Percentiles rank a stretch among this genome's conserved stretches.
Evolutionary conservation across 2,113 vertebrate species (phyloP).

Genomic region (Stigmatopora argus): DNA sequence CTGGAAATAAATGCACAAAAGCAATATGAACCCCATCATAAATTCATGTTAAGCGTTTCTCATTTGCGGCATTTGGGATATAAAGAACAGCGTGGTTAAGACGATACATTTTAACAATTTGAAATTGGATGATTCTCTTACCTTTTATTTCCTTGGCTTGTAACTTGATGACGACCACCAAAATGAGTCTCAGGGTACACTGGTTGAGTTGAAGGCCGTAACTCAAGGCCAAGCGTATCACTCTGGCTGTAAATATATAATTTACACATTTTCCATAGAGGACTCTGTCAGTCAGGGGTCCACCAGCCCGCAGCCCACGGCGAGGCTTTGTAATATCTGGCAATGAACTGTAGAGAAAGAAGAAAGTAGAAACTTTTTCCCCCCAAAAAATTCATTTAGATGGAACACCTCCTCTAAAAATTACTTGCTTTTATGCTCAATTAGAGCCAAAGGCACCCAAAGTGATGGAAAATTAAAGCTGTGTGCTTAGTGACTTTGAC

Average conservation of each 20-base stretch:
- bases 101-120: not conserved
- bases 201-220: conserved; percentile 1
- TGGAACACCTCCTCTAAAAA: not conserved
- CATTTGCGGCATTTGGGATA: conserved; percentile 3
- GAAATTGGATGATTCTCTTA: conserved; percentile 5
- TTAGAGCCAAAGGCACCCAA: too few species aligned
- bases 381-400: not conserved
- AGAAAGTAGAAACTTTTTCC: not conserved
- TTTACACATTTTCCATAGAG: not conserved
- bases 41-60: not conserved
- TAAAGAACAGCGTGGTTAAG: conserved; percentile 2
- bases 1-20: conserved; percentile 3
- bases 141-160: conserved; percentile 9
- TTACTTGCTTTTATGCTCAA: not conserved
- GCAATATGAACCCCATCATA: not conserved
- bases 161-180: conserved; percentile 7
- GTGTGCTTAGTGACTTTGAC: too few species aligned
- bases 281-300: not conserved
- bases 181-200: conserved; percentile 2
- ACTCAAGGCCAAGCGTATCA: not conserved
- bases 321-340: not conserved
- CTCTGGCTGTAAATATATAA: conserved; percentile 1
- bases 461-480: too few species aligned
- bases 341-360: not conserved
- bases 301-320: not conserved